Conservation (phyloP, 2,888 invertebrate species). For the Phrixothrix hirtus region DNA sequence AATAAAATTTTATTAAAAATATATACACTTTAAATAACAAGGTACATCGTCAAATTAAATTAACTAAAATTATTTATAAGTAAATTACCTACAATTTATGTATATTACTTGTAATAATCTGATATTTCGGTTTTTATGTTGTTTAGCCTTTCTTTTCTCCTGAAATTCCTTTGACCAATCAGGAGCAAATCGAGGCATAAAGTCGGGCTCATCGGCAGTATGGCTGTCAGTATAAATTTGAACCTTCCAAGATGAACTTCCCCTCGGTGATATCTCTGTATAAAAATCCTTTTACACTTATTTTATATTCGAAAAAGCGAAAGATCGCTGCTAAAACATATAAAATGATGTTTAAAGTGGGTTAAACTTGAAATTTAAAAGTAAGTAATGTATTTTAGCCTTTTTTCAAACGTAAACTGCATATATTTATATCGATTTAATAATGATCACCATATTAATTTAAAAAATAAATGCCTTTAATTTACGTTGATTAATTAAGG, state of each 20-base stretch:
- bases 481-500: too few species aligned
- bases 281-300: constrained; percentile 47
- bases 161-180: constrained; percentile 61
- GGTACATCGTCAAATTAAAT: too few species aligned
- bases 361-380: constrained; percentile 35
- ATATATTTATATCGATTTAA: too few species aligned
- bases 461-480: too few species aligned
- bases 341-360: constrained; percentile 47
- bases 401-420: too few species aligned
- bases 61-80: too few species aligned
- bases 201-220: constrained; percentile 85
- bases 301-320: constrained; percentile 44
- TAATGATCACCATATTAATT: too few species aligned
- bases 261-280: constrained; percentile 67
- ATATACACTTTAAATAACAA: too few species aligned
- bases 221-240: constrained; percentile 98
- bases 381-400: too few species aligned
- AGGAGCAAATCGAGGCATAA: constrained; percentile 71
- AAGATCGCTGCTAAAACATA: constrained; percentile 45
- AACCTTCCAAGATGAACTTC: constrained; percentile 82
- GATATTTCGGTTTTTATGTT: background rate
- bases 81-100: background rate
- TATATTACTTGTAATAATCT: background rate
- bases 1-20: too few species aligned
- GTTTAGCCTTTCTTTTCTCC: constrained; percentile 18